Percentiles rank a stretch among this genome's conserved stretches.
phyloP scores from a whole-genome alignment of 2,888 invertebrate species.

The Drosophila vallismaia region DNA sequence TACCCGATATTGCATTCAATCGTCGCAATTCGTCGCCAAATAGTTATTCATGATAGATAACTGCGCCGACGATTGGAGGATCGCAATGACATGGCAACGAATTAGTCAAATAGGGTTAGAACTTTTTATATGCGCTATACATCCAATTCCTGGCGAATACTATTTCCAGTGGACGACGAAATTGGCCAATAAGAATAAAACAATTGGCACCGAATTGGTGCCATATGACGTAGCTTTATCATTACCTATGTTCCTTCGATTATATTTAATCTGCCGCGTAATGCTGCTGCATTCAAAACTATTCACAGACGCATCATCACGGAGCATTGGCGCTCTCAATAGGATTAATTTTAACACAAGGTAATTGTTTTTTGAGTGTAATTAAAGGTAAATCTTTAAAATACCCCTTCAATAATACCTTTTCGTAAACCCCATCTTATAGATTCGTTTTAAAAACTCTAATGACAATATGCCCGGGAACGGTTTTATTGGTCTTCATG shows the following conservation, averaged over 20 bases:
- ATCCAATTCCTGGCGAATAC: constrained; percentile 98
- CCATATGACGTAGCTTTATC: constrained; percentile 98
- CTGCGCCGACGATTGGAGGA: constrained; percentile 99
- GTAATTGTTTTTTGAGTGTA: too few species aligned
- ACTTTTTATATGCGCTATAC: constrained; percentile 97
- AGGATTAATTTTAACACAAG: constrained; percentile 99
- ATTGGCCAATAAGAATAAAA: constrained; percentile 93
- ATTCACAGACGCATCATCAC: constrained; percentile 99
- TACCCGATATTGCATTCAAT: constrained; percentile 6
- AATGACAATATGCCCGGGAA: constrained; percentile 99
- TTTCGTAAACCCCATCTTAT: constrained; percentile 57
- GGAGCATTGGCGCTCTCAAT: constrained; percentile 98
- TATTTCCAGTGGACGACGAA: constrained; percentile 98
- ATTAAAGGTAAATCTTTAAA: too few species aligned
- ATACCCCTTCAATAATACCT: too few species aligned
- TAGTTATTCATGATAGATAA: constrained; percentile 99
- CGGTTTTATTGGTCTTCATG: constrained; percentile 99
- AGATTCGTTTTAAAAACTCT: constrained; percentile 97
- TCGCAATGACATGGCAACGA: constrained; percentile 99
- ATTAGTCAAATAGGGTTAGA: constrained; percentile 96
- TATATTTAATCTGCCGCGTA: constrained; percentile 99
- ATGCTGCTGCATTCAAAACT: constrained; percentile 99
- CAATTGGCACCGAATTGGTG: constrained; percentile 89
- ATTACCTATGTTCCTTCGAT: constrained; percentile 99
- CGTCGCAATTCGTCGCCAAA: constrained; percentile 67